A percentile compares a stretch with the other conserved stretches of the same genome.
phyloP scores from a whole-genome alignment of 1,140 invertebrate species.

The Condylostylus longicornis region DNA sequence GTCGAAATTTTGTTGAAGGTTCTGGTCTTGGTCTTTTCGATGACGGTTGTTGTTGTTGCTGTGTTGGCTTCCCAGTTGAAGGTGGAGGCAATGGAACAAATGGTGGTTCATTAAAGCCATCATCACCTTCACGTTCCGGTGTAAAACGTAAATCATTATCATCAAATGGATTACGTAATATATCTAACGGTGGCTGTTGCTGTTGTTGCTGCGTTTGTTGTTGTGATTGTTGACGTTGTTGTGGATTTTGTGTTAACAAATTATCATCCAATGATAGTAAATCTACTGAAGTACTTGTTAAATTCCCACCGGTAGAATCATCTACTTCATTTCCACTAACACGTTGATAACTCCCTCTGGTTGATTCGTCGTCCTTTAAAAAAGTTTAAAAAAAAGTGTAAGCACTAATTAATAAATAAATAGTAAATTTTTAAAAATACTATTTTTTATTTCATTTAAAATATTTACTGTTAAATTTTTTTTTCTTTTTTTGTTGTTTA shows the following conservation, averaged over 20 bases:
- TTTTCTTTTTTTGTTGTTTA: no score
- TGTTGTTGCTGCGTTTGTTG: slow-evolving; percentile 10
- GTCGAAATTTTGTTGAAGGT: slow-evolving; percentile 19
- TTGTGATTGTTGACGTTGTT: slow-evolving; percentile 12
- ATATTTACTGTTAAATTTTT: no score
- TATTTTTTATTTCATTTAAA: no score
- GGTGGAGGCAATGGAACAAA: slow-evolving; percentile 3
- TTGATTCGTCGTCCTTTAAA: slow-evolving; percentile 20
- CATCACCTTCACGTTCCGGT: slow-evolving; percentile 22
- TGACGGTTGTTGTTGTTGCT: slow-evolving; percentile 2
- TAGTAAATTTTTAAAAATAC: no score
- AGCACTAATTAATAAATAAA: no score
- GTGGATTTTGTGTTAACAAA: slow-evolving; percentile 15
- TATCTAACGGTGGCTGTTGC: slow-evolving; percentile 19
- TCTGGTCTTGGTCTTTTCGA: slow-evolving; percentile 21
- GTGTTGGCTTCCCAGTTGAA: background rate
- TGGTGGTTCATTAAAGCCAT: slow-evolving; percentile 23
- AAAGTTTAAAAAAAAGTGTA: no score
- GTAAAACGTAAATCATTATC: slow-evolving; percentile 19
- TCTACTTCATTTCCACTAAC: no score
- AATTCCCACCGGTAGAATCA: no score
- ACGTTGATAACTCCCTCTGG: background rate
- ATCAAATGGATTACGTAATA: no score
- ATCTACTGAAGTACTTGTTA: no score
- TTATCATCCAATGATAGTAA: background rate